Evolutionary conservation across 2,797 vertebrate species (phyloP).

Genomic region (Darevskia mixta): DNA sequence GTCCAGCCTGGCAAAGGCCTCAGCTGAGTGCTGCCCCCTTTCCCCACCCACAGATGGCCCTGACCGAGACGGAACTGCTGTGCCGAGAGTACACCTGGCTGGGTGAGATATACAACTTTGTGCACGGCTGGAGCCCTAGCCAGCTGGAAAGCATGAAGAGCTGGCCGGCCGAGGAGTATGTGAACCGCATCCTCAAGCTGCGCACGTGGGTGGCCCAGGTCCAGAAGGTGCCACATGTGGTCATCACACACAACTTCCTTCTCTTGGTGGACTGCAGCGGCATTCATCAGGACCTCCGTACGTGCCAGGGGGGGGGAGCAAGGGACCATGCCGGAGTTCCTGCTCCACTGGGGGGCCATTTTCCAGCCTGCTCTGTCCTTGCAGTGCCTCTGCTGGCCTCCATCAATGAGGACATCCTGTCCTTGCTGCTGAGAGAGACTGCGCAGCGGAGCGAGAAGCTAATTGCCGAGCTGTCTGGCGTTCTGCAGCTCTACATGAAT

Average conservation of each 20-base stretch:
- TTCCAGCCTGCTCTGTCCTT: neutral
- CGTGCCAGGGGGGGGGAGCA: neutral
- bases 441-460: slow-evolving; percentile 72
- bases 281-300: slow-evolving; percentile 78
- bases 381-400: slow-evolving; percentile 76
- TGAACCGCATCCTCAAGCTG: slow-evolving; percentile 74
- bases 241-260: slow-evolving; percentile 78
- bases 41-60: slow-evolving; percentile 73
- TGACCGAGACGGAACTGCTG: slow-evolving; percentile 77
- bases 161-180: slow-evolving; percentile 72
- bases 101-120: slow-evolving; percentile 72
- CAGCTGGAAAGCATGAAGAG: slow-evolving; percentile 76
- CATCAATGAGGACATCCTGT: slow-evolving; percentile 75
- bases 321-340: neutral
- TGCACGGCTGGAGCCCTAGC: slow-evolving; percentile 74
- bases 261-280: slow-evolving; percentile 77
- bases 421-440: slow-evolving; percentile 75
- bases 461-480: slow-evolving; percentile 74
- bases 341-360: neutral
- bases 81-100: slow-evolving; percentile 80
- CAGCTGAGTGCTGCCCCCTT: too few relatives aligned
- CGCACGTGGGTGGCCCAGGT: slow-evolving; percentile 76
- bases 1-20: neutral
- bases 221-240: slow-evolving; percentile 53
- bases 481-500: slow-evolving; percentile 69